Evolutionary conservation across 1,140 invertebrate genomes (phyloP), one percentile per base, ranked within the genome.

Genomic region (Gonatopus flavifemur): DNA sequence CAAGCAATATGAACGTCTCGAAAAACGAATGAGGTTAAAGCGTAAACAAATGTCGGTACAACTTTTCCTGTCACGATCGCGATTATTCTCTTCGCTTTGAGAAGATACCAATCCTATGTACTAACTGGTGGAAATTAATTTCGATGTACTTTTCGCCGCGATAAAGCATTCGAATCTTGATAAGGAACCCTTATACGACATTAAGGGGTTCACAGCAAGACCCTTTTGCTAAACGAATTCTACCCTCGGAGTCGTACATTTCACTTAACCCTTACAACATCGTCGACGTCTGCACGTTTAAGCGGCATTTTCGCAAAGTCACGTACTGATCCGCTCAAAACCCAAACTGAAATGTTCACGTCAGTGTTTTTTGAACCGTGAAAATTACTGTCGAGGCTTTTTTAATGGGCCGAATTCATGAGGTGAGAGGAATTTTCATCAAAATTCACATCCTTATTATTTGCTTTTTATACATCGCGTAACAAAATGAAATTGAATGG

Each of bases 51-150:
- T n/a, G n/a, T n/a, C n/a, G n/a, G n/a, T n/a, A n/a, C n/a, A n/a
- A n/a, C n/a, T n/a, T n/a, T n/a, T n/a, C n/a, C n/a, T n/a, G n/a
- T n/a, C n/a, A n/a, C n/a, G n/a, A n/a, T n/a, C n/a, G n/a, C n/a
- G n/a, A n/a, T n/a, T n/a, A n/a, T n/a, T n/a, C n/a, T 30, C 36
- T 38, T 16, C 21, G 4, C 37, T 33, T 24, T 22, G 13, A 13
- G 32, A 16, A 48, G 57, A 59, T 51, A 59, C 56, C 39, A 51
- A 59, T 49, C 40, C 33, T 21, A 7, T 45, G 36, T 35, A 52
- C 49, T 57, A 48, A 45, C 59, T 28, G 49, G 31, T 39, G 21
- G 57, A 56, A 61, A 61, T 61, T 61, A 61, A 61, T 61, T 59
- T 61, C 49, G 42, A 46, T 52, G 45, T 52, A 48, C 42, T 18